A percentile compares a stretch with the other conserved stretches of the same genome.
Conservation (phyloP, 92 coral and sea anemone genomes). For the Anthopleura xanthogrammica region DNA sequence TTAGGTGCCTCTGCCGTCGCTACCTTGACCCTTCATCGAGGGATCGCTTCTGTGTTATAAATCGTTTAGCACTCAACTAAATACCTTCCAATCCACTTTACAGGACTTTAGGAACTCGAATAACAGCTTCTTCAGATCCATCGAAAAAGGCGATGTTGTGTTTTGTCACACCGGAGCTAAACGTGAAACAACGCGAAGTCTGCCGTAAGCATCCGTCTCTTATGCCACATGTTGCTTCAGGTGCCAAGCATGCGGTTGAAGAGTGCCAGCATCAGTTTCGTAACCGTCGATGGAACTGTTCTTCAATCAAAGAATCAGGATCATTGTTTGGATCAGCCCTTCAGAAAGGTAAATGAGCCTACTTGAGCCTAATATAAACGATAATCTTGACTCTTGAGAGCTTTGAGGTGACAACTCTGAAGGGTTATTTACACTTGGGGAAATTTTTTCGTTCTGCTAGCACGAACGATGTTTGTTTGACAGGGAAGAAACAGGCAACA, state of each 20-base stretch:
- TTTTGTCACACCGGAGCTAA: conserved; percentile 72
- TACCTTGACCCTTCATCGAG: conserved; percentile 30
- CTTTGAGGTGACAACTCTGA: conserved; percentile 64
- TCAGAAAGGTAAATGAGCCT: conserved; percentile 65
- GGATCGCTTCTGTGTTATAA: conserved; percentile 15
- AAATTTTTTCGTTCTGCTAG: conserved; percentile 59
- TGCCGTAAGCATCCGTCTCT: conserved; percentile 87
- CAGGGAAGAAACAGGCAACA: neutral
- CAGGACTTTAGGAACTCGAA: conserved; percentile 85
- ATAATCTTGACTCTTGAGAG: conserved; percentile 48
- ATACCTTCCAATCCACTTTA: conserved; percentile 31
- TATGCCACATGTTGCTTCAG: conserved; percentile 84
- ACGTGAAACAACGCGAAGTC: conserved; percentile 75
- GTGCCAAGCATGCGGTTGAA: conserved; percentile 79
- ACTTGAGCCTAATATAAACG: conserved; percentile 39
- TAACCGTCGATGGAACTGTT: conserved; percentile 94
- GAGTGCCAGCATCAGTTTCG: conserved; percentile 90
- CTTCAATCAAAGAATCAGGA: conserved; percentile 84
- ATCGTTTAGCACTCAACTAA: conserved; percentile 8
- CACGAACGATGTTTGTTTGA: conserved; percentile 3
- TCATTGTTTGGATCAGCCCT: conserved; percentile 82
- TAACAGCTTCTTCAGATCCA: conserved; percentile 73
- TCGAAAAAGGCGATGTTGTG: conserved; percentile 78
- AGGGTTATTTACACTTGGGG: conserved; percentile 73
- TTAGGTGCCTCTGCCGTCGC: conserved; percentile 8